Evolutionary conservation across 2,797 vertebrate genomes (phyloP).

Genomic region (Myotis planiceps): DNA sequence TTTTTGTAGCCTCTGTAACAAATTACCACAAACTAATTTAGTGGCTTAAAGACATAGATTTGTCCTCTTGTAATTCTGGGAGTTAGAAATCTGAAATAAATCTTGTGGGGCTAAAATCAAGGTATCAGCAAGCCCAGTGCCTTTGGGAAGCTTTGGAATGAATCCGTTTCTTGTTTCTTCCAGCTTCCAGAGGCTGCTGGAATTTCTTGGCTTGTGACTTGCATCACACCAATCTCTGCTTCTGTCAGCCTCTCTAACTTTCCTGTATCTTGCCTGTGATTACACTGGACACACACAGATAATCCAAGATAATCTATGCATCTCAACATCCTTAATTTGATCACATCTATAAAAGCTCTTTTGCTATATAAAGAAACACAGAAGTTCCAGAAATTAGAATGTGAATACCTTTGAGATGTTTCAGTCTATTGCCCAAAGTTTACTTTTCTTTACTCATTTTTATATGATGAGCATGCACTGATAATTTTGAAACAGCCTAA

Average conservation of each 20-base stretch:
- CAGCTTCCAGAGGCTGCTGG: neutral
- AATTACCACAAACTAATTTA: slow-evolving; percentile 1
- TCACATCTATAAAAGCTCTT: neutral
- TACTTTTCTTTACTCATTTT: neutral
- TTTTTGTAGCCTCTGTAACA: neutral
- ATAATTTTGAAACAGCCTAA: neutral
- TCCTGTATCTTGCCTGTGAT: neutral
- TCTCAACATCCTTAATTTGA: neutral
- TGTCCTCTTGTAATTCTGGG: neutral
- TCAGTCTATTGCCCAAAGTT: neutral
- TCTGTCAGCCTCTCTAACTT: neutral
- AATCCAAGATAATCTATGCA: neutral
- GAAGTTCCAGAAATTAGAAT: neutral
- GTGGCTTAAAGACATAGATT: neutral
- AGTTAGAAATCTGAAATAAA: neutral
- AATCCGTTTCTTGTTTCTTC: neutral
- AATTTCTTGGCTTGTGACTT: neutral
- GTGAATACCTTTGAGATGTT: neutral
- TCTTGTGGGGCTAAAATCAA: neutral
- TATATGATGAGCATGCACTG: neutral
- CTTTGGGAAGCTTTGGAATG: neutral
- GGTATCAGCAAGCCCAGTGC: neutral
- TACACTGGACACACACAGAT: neutral
- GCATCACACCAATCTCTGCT: neutral
- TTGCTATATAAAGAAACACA: neutral